Percentiles rank a stretch among this genome's conserved stretches.
Conservation (phyloP, 2,113 vertebrate genomes). For the Neodon shergylaensis region DNA sequence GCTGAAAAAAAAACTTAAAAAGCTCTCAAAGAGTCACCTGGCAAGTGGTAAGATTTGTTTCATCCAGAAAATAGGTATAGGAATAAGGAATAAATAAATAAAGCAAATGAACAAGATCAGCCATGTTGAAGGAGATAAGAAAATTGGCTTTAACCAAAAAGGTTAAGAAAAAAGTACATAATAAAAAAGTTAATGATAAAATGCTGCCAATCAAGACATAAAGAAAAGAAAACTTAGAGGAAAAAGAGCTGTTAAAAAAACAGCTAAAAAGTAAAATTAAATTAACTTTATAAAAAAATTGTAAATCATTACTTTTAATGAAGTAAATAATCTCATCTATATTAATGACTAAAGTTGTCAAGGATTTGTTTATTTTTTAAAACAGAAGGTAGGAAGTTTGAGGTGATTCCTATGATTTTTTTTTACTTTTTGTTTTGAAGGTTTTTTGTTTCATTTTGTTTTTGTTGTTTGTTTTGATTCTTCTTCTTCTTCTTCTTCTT, state of each 20-base stretch:
- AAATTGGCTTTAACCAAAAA: neutral
- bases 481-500: no score
- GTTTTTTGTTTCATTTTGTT: no score
- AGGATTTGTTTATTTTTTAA: neutral
- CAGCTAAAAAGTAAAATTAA: neutral
- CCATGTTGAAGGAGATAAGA: neutral
- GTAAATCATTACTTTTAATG: neutral
- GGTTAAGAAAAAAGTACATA: neutral
- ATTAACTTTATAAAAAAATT: neutral
- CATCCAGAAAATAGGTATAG: fast-evolving
- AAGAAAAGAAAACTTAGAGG: neutral
- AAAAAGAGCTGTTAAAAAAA: neutral
- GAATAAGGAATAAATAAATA: neutral
- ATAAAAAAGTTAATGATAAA: neutral
- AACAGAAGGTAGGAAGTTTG: neutral
- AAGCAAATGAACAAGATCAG: neutral
- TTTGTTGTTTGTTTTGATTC: no score
- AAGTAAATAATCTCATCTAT: neutral
- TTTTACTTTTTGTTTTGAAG: no score
- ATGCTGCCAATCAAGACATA: neutral
- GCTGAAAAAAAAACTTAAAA: neutral
- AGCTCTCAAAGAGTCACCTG: neutral
- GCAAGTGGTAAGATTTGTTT: neutral
- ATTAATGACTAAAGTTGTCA: neutral
- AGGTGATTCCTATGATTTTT: neutral